A percentile compares a stretch with the other conserved stretches of the same genome.
These are phyloP conservation scores for Blera fallax DNA, from an alignment of 2,888 invertebrate species.

Conservation along the genomic window DNA sequence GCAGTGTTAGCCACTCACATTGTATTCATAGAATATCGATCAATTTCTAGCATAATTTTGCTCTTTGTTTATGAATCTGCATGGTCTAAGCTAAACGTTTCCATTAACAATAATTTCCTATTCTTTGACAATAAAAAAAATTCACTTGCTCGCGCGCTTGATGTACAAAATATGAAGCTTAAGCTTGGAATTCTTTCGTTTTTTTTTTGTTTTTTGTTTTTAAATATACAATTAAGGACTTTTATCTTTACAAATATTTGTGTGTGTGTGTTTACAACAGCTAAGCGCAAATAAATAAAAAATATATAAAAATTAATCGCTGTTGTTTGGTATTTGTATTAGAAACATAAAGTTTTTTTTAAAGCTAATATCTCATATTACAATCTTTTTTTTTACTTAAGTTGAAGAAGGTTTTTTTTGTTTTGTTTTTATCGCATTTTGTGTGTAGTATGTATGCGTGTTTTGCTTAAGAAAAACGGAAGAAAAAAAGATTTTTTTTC, in stretches of 20 bases:
- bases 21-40: too few species aligned
- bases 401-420: slow-evolving; percentile 48
- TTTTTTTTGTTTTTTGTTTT: background rate
- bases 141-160: background rate
- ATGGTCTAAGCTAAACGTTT: too few species aligned
- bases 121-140: background rate
- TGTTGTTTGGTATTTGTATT: slow-evolving; percentile 11
- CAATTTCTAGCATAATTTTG: too few species aligned
- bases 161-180: background rate
- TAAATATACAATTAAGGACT: background rate
- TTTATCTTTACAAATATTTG: background rate
- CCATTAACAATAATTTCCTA: too few species aligned
- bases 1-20: too few species aligned
- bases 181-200: background rate
- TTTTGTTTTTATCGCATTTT: slow-evolving; percentile 21
- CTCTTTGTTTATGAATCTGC: too few species aligned
- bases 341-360: slow-evolving; percentile 32
- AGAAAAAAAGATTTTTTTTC: slow-evolving; percentile 39
- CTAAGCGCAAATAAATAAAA: slow-evolving; percentile 35
- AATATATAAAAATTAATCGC: slow-evolving; percentile 5
- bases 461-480: slow-evolving; percentile 63
- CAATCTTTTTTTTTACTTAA: slow-evolving; percentile 47
- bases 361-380: slow-evolving; percentile 71
- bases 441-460: slow-evolving; percentile 68
- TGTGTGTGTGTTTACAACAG: slow-evolving; percentile 32